Base-by-base conservation (phyloP, 1,140 invertebrate species). In the Procambarus virginalis region DNA sequence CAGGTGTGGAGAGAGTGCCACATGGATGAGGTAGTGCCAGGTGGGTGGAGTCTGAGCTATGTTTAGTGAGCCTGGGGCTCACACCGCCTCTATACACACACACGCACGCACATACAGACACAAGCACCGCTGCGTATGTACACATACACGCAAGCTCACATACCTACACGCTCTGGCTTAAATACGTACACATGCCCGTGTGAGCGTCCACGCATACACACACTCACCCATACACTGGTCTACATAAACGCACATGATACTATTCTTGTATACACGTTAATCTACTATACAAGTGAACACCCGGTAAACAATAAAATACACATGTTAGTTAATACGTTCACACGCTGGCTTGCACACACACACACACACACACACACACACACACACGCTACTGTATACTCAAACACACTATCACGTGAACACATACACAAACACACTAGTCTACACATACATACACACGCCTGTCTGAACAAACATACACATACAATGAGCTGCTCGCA, bases 291-390 rank as follows among this genome's bases (percentile, higher is more conserved):
- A 34, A 34, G 34, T 34, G 34, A 34, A 34, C 34, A 34, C 34
- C 34, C 34, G 34, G 34, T 34, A 34, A 34, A 34, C 34, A 34
- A 34, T 34, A 34, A 34, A 1, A 0, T 55, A 82, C n/a, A 82
- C 60, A 82, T 3, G 60, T 14, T 64, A 3, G 3, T 64, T 14
- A 3, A 82, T 55, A 82, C 12, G 49, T 58, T 0, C 14, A 82
- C 80, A 68, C 14, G 2, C 81, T n/a, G n/a, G n/a, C n/a, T n/a
- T n/a, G n/a, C 46, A 51, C 10, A 51, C 78, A 51, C 46, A 51
- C 78, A 80, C 78, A 80, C 78, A 80, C 78, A 80, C 48, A 80
- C 78, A 51, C 78, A 80, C 45, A 51, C 78, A 80, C 45, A 80
- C 78, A 80, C 48, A 80, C 78, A 49, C 34, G 34, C 34, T 34